Base-by-base conservation (phyloP, 2,113 vertebrate species). In the Craseonycteris thonglongyai region DNA sequence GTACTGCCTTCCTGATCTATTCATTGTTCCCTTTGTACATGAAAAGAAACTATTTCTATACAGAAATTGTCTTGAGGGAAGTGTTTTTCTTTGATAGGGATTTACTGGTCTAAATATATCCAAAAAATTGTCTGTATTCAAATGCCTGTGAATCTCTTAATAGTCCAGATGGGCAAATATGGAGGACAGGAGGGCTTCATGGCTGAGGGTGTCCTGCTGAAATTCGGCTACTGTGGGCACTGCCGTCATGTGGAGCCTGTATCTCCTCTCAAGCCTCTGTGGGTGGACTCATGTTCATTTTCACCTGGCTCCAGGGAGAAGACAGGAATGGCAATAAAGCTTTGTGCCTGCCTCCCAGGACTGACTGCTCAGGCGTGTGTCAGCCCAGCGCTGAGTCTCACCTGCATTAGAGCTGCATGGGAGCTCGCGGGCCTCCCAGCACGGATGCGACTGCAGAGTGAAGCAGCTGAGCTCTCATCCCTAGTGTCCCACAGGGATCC, bases 251-350 rank as follows among this genome's bases (percentile, higher is more conserved):
- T 35, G 22, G 86, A 56, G 68, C 14, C 82, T 91, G 59, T 1
- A 42, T 93, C 88, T 91, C 78, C 74, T 96, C 63, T 93, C 7
- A n/a, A 94, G 71, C 61, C 88, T 2, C 16, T 84, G 5, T 38
- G 82, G 96, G 90, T 66, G 71, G 91, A 76, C 95, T 97, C 95
- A 45, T 47, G 76, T 81, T 95, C 87, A 71, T 97, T 95, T 95
- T 74, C 38, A 56, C 72, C 65, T 97, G 96, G 95, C 94, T 97
- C 93, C 92, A 81, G 66, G 85, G 96, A 83, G 93, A 94, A 97
- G 92, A 61, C n/a, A 19, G 74, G 83, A 96, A 90, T 94, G 90
- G 93, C 58, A 96, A 72, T 86, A 87, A 47, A 94, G 91, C 97
- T 87, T 66, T 74, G 19, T 24, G 78, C 91, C 95, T 87, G 33